Base-by-base conservation (phyloP, 2,888 invertebrate species). In the Epirrhoe tristata region DNA sequence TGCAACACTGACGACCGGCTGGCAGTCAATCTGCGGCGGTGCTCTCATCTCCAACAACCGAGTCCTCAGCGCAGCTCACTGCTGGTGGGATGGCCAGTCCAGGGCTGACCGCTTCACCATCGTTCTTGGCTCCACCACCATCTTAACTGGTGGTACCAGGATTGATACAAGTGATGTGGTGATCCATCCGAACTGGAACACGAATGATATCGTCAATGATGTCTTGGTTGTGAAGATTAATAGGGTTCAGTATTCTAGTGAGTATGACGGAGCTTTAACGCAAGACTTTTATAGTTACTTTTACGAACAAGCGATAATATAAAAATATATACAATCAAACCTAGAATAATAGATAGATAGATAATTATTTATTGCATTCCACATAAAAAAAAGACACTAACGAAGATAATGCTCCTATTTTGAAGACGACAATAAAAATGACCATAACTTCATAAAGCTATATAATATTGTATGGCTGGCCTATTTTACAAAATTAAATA, bases 31-130 rank as follows among this genome's bases (percentile, higher is more conserved):
- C 8, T 93, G 93, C 32, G 91, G 92, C 0, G 92, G 92, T 0
- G 81, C 90, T 1, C 78, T 93, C 3, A 68, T 92, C 32, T 90
- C 91, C 5, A 74, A 76, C 48, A 89, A 81, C 0, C 74, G 87
- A 6, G 82, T 91, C 7, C 74, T 93, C 0, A 90, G 91, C 0
- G 93, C 92, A 0, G 92, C 91, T 0, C 92, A 93, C 60, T 92
- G 92, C 77, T 93, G 91, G 92, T 88, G 81, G 79, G 93, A 92
- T 6, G 93, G 92, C 0, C 69, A 80, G 59, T 84, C 70, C 63
- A 88, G 85, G 63, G 90, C 90, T 0, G 76, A 55, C 0, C 71
- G 72, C 55, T 90, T 93, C 73, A 88, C 87, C 5, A 66, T 89
- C 1, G 91, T 92, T 0, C 82, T 93, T 0, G 92, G 92, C 0